A percentile compares a stretch with the other conserved stretches of the same genome.
Conservation (phyloP, 2,888 invertebrate genomes). For the Allolobophora icterica region DNA sequence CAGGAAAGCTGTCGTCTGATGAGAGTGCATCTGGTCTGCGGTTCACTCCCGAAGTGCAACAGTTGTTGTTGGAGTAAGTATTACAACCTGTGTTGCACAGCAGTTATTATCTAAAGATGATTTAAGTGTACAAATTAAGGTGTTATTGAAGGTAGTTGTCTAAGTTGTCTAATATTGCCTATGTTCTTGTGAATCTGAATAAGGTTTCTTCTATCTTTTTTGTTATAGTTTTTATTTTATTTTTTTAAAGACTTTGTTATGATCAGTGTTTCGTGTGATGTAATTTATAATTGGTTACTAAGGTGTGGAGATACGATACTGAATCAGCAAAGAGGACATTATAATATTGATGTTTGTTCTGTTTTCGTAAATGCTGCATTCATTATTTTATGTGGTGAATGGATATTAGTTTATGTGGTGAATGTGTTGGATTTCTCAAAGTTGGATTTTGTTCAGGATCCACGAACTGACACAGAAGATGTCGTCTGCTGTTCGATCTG, state of each 20-base stretch:
- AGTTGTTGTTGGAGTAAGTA: slow-evolving; percentile 14
- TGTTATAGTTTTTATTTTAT: background rate
- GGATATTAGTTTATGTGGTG: background rate
- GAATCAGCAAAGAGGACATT: background rate
- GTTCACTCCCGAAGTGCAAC: background rate
- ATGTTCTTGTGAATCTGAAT: background rate
- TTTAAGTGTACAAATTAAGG: background rate
- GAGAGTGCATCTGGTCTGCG: slow-evolving; percentile 12
- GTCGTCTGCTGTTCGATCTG: background rate
- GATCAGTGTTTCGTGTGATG: background rate
- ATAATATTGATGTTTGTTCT: background rate
- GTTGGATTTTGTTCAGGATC: background rate
- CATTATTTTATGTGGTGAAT: background rate
- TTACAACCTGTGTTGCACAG: background rate
- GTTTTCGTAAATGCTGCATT: background rate
- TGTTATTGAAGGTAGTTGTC: background rate
- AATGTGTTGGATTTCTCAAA: background rate
- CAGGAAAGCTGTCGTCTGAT: slow-evolving; percentile 6
- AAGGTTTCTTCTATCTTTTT: background rate
- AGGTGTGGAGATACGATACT: background rate
- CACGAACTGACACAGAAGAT: background rate
- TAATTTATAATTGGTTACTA: background rate
- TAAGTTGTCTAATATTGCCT: background rate
- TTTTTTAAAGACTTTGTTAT: background rate
- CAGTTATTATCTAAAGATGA: background rate